phyloP scores from a whole-genome alignment of 2,797 vertebrate species.

The Hippocampus kuda region DNA sequence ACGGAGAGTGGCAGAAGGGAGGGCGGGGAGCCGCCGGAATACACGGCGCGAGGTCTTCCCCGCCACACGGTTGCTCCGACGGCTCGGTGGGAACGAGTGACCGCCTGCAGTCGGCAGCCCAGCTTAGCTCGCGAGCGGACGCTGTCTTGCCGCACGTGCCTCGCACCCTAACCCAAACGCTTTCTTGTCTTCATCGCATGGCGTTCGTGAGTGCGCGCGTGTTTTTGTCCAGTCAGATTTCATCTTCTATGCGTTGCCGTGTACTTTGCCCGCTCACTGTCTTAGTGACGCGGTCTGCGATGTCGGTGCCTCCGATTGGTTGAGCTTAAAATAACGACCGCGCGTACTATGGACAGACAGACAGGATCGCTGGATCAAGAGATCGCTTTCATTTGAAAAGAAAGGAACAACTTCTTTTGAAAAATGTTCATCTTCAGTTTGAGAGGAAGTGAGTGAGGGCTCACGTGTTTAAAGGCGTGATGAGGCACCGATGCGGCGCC shows the following conservation, averaged over 20 bases:
- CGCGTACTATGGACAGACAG: too few species aligned
- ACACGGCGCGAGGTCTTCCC: not conserved
- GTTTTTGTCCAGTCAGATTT: not conserved
- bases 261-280: not conserved
- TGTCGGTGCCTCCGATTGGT: too few species aligned
- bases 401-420: not conserved
- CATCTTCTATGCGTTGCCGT: too few species aligned
- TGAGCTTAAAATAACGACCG: too few species aligned
- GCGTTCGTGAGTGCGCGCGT: too few species aligned
- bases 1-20: not conserved
- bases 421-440: not conserved
- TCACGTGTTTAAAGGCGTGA: constrained; percentile 92
- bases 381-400: constrained; percentile 2
- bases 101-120: too few species aligned
- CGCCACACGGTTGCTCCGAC: not conserved
- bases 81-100: too few species aligned
- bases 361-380: too few species aligned
- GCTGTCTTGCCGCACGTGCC: too few species aligned
- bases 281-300: not conserved
- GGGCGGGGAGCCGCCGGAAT: not conserved
- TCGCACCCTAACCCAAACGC: too few species aligned
- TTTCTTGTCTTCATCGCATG: too few species aligned
- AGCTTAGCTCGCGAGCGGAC: too few species aligned
- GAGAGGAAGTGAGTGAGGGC: constrained; percentile 36
- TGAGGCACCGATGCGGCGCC: constrained; percentile 83